Base-by-base conservation (phyloP, 1,140 invertebrate species). In the Listronotus oregonensis region DNA sequence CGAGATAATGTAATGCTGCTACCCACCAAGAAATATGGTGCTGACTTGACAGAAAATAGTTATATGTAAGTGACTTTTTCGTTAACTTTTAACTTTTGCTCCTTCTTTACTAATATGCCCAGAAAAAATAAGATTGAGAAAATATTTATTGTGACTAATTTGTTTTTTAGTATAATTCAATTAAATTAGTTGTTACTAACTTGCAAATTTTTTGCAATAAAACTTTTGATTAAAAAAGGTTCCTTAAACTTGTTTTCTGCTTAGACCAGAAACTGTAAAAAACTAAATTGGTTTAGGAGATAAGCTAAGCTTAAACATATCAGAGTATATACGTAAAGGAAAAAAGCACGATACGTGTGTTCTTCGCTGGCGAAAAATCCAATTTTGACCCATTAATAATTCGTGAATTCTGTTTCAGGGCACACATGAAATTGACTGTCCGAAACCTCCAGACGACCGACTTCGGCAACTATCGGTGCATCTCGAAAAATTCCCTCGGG, bases 401-500 rank as follows among this genome's bases (percentile, higher is more conserved):
- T 66, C 64, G 40, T 61, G 57, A 66, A 66, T 66, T 66, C 50
- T 61, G 56, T 66, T 66, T 56, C 64, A 83, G 86, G 76, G 88
- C 91, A 14, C 87, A 91, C 79, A 94, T 95, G 92, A 90, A 87
- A 76, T 81, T 95, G 66, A 93, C 90, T 51, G 90, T 95, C 66
- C 85, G 87, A 71, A 91, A 90, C 78, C 83, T 94, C 39, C 86
- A 89, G 72, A 78, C 83, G 37, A 87, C 84, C 44, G 91, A 93
- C 80, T 93, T 92, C 75, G 91, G 92, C 63, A 92, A 87, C 79
- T 94, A 94, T 81, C 83, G 89, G 73, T 94, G 92, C 80, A 91
- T 94, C 77, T 92, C 93, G 58, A 95, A 95, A 81, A 98, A 97
- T 81, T 92, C 90, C 10, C 85, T 97, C n/a, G 95, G 95, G 57